phyloP scores from a whole-genome alignment of 2,888 invertebrate species.

The Lochmaea capreae region DNA sequence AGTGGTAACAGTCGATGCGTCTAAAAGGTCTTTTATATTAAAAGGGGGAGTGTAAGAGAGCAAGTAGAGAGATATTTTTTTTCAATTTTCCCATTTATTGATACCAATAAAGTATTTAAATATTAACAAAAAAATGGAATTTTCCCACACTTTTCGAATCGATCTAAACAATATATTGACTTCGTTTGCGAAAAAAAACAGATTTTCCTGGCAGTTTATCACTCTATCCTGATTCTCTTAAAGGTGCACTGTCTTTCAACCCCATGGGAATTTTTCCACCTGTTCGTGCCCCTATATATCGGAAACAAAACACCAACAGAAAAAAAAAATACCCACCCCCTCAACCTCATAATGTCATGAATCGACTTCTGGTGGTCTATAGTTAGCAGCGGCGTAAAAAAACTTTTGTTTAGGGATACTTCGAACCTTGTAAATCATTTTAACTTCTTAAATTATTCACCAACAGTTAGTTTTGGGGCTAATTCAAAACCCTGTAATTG shows the following conservation, averaged over 20 bases:
- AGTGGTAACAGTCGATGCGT: conserved; percentile 25
- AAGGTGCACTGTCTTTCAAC: conserved; percentile 5
- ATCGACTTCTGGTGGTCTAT: conserved; percentile 25
- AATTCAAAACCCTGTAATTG: too few species aligned
- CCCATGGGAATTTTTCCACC: conserved; percentile 38
- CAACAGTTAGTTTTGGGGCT: too few species aligned
- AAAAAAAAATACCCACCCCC: background rate
- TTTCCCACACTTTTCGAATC: too few species aligned
- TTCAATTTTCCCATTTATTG: background rate
- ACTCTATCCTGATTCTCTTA: background rate
- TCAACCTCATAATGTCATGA: conserved; percentile 58
- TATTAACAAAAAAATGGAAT: too few species aligned
- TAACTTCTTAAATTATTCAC: too few species aligned
- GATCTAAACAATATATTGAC: too few species aligned
- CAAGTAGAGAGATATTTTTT: background rate
- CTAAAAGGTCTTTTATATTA: conserved; percentile 16
- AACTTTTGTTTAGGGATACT: background rate
- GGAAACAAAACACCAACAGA: conserved; percentile 36
- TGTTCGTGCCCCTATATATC: conserved; percentile 23
- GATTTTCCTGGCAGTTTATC: background rate
- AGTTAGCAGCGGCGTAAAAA: conserved; percentile 22
- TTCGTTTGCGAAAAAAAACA: background rate
- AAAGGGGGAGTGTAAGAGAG: background rate
- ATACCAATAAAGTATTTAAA: background rate
- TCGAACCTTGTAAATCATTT: background rate